phyloP scores from a whole-genome alignment of 2,113 vertebrate genomes.

The Nothobranchius kuhntae region DNA sequence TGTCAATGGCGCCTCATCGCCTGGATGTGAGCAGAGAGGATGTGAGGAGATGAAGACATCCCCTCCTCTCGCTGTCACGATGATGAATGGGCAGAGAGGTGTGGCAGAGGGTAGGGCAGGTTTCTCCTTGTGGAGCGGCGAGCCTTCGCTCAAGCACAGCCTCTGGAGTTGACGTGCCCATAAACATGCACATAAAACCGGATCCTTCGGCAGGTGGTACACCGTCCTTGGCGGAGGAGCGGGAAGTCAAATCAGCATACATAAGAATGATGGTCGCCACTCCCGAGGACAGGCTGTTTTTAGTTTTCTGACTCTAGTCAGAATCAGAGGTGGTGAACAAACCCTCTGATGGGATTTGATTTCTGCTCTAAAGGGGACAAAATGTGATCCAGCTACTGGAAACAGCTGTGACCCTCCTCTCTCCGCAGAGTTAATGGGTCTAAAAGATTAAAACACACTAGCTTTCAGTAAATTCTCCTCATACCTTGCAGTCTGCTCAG shows the following conservation, averaged over 20 bases:
- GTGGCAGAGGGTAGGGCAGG: conserved; percentile 58
- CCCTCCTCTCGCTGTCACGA: conserved; percentile 49
- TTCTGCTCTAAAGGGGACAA: conserved; percentile 34
- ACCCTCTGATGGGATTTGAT: conserved; percentile 54
- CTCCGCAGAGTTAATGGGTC: conserved; percentile 26
- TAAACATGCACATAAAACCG: conserved; percentile 77
- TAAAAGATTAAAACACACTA: conserved; percentile 13
- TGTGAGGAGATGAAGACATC: conserved; percentile 38
- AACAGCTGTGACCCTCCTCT: conserved; percentile 53
- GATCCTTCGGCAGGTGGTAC: conserved; percentile 74
- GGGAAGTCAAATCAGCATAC: conserved; percentile 75
- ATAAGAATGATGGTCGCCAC: conserved; percentile 66
- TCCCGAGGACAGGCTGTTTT: conserved; percentile 62
- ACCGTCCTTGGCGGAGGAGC: conserved; percentile 72
- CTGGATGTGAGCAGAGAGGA: conserved; percentile 20
- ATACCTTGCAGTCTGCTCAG: conserved; percentile 20
- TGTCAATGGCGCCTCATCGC: conserved; percentile 26
- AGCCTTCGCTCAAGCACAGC: conserved; percentile 64
- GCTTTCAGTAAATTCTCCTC: conserved; percentile 10
- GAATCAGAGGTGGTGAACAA: conserved; percentile 39
- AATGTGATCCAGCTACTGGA: conserved; percentile 39
- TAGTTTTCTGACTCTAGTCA: conserved; percentile 68
- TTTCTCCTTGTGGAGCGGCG: conserved; percentile 52
- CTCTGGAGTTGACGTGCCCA: conserved; percentile 62
- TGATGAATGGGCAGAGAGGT: conserved; percentile 73